phyloP scores from a whole-genome alignment of 2,797 vertebrate species.

The Simalia tracyae region DNA sequence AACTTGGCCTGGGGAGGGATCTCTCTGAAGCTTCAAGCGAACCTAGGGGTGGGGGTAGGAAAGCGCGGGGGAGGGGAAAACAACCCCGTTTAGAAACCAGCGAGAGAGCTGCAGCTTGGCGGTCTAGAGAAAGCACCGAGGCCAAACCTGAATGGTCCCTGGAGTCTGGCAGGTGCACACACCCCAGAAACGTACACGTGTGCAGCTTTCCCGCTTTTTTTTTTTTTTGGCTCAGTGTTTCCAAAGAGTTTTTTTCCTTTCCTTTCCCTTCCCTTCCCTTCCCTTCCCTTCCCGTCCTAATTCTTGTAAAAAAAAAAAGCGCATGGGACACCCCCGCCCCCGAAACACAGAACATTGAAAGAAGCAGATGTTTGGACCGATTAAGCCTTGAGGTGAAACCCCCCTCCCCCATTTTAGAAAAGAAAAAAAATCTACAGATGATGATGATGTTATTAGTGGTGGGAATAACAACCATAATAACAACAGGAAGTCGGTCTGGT shows the following conservation, averaged over 20 bases:
- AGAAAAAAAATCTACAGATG: too few species aligned
- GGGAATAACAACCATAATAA: background rate
- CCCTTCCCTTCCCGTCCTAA: background rate
- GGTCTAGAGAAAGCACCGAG: background rate
- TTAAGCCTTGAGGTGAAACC: constrained; percentile 59
- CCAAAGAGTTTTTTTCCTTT: background rate
- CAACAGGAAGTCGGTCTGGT: constrained; percentile 83
- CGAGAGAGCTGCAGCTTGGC: background rate
- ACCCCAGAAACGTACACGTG: constrained; percentile 26
- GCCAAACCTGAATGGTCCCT: background rate
- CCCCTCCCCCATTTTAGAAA: constrained; percentile 62
- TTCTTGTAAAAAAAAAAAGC: background rate
- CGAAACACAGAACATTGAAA: constrained; percentile 48
- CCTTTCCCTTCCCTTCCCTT: background rate
- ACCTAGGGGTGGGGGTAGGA: background rate
- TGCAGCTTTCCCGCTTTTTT: background rate
- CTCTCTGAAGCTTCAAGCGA: background rate
- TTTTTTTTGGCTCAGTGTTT: background rate
- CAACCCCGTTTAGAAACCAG: background rate
- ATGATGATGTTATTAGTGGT: background rate
- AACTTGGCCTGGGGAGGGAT: background rate
- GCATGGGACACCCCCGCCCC: constrained; percentile 30
- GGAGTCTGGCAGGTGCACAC: background rate
- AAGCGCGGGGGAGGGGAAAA: background rate
- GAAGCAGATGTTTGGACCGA: constrained; percentile 74